Evolutionary conservation across 2,888 invertebrate genomes (phyloP), one percentile per base, ranked within the genome.

Genomic region (Dynastes hyllus): DNA sequence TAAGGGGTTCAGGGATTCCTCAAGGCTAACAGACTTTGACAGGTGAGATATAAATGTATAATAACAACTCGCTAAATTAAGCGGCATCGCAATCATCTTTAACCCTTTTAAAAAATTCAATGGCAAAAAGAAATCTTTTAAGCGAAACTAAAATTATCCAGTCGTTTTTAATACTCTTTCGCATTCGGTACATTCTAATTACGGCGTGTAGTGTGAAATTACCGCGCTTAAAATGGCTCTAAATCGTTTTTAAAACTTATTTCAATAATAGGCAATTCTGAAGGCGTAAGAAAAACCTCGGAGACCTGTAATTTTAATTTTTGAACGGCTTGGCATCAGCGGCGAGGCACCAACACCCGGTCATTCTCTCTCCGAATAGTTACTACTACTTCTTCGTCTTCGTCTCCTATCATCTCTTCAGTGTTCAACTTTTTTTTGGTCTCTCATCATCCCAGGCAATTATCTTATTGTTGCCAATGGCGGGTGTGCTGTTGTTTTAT

Each of bases 1-100:
- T 69, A 96, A 96, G 88, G 95, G 95, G 27, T 95, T 95, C 89
- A 90, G 95, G 82, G 95, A 95, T 88, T 95, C 95, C 13, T 94
- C 94, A n/a, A 90, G 95, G 79, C 91, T 95, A 80, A 93, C 93
- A 67, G 94, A 95, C 86, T 93, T 94, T 86, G 94, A 94, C 87
- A 91, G 94, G 94, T 94, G 89, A 90, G 90, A 37, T 75, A 16
- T 63, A 11, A 16, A n/a, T 37, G 11, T 29, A 27, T 27, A 63
- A 22, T 63, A 13, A 63, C 5, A 29, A 61, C 32, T 37, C 5
- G 32, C 5, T 37, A 37, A 37, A 37, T 37, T 37, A 37, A 37
- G 0, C n/a, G 2, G 16, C 55, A 9, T 6, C 13, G 55, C 5
- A 6, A 11, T 22, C 55, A 16, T 55, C n/a, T 8, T 16, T 55